Evolutionary conservation across 2,888 invertebrate genomes (phyloP).

Genomic region (Plebejus melissa): DNA sequence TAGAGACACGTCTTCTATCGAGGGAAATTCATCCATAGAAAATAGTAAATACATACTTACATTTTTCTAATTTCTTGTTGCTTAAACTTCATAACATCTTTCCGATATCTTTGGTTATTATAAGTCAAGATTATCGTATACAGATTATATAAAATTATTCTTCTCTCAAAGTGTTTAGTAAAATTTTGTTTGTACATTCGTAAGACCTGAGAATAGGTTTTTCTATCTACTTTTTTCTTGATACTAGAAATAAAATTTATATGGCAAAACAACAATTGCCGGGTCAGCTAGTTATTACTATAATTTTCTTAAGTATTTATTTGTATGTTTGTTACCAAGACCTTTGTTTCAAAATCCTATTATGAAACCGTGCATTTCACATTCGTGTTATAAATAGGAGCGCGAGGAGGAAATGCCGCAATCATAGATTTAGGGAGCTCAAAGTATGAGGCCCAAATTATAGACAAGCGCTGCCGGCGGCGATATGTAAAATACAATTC

Average conservation of each 20-base stretch:
- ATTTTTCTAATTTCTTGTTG: background rate
- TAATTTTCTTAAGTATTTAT: background rate
- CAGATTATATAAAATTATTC: too few relatives aligned
- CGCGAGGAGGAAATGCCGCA: conserved; percentile 23
- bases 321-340: background rate
- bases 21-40: background rate
- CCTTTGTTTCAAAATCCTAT: conserved; percentile 3
- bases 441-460: conserved; percentile 32
- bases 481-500: conserved; percentile 29
- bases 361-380: background rate
- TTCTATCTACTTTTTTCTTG: too few relatives aligned
- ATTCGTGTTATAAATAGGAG: conserved; percentile 9
- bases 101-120: too few relatives aligned
- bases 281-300: background rate
- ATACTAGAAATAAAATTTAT: too few relatives aligned
- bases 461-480: conserved; percentile 32
- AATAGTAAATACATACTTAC: background rate
- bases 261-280: too few relatives aligned
- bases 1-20: background rate
- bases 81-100: too few relatives aligned
- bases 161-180: too few relatives aligned
- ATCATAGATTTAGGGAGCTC: conserved; percentile 27
- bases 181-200: too few relatives aligned
- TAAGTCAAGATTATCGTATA: too few relatives aligned
- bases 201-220: too few relatives aligned